Evolutionary conservation across 2,113 vertebrate species (phyloP), one percentile per base, ranked within the genome.

Genomic region (Egretta garzetta): DNA sequence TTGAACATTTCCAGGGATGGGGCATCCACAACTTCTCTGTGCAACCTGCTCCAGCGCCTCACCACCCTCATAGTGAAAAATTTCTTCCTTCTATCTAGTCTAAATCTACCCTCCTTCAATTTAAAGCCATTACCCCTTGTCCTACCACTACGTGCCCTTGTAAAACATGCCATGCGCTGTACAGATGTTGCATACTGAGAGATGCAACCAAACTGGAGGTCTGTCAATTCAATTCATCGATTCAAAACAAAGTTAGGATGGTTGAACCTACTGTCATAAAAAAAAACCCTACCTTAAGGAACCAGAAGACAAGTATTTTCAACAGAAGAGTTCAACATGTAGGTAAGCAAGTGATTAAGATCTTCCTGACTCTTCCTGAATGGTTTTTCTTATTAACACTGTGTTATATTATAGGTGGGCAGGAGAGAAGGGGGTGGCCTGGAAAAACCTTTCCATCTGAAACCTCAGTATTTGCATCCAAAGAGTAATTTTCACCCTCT

Each of bases 401-500:
- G 10, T 56, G 30, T 75, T 93, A 22, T 33, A n/a, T 79, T 56
- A 64, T 2, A 87, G 72, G 27, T 92, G 76, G 43, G 80, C 64
- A 85, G 28, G 32, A 85, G 62, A 87, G 70, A 68, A 89, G 9
- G 20, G 14, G 22, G 27, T 62, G 66, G 45, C 55, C 70, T 80
- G 74, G 53, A 89, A 96, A 93, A 79, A 30, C 50, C 45, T 85
- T 75, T 89, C 50, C 32, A 88, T 55, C 70, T 76, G 58, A 88
- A 96, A 79, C 49, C 53, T 68, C 89, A 30, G 18, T 75, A 72
- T 81, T 62, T 91, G 45, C 77, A 83, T 67, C 52, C 86, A 39
- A 95, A 93, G 68, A 77, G 45, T 63, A 64, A 81, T 92, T 92
- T 88, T 63, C 59, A 81, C 74, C 11, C 73, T 82, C 84, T 93